These are phyloP conservation scores for Natrix natrix DNA, from an alignment of 2,797 vertebrate genomes.

Conservation along the genomic window DNA sequence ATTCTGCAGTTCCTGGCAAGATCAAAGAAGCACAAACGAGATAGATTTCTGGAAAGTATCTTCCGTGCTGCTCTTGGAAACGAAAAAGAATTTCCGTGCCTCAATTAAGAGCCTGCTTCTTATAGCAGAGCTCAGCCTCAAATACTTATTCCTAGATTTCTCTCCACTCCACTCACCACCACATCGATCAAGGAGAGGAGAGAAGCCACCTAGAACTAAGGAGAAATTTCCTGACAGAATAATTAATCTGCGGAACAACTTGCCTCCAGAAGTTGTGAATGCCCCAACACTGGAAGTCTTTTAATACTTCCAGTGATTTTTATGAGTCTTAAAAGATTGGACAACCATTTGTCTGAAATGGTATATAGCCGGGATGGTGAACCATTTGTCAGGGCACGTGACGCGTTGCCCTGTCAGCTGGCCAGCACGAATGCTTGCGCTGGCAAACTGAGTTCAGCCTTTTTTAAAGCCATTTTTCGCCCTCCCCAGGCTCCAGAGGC, in stretches of 20 bases:
- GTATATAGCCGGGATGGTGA: no score
- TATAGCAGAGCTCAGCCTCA: background rate
- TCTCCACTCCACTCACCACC: background rate
- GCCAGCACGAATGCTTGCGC: no score
- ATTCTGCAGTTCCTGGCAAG: background rate
- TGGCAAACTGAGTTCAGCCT: no score
- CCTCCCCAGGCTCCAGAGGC: no score
- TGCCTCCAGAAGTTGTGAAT: background rate
- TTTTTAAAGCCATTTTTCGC: no score
- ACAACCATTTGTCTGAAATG: background rate
- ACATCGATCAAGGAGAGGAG: background rate
- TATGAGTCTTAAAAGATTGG: background rate
- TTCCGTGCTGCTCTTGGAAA: background rate
- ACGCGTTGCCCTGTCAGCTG: no score
- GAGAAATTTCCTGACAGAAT: background rate
- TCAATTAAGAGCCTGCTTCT: background rate
- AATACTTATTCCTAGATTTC: background rate
- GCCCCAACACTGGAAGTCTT: background rate
- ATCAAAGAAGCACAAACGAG: background rate
- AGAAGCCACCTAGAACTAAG: background rate
- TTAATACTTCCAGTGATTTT: background rate
- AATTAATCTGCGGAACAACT: background rate
- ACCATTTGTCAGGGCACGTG: no score
- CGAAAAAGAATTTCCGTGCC: background rate
- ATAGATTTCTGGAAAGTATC: background rate